Evolutionary conservation across 2,888 invertebrate genomes (phyloP), one percentile per base, ranked within the genome.

Genomic region (Scaptomyza cyrtandrae): DNA sequence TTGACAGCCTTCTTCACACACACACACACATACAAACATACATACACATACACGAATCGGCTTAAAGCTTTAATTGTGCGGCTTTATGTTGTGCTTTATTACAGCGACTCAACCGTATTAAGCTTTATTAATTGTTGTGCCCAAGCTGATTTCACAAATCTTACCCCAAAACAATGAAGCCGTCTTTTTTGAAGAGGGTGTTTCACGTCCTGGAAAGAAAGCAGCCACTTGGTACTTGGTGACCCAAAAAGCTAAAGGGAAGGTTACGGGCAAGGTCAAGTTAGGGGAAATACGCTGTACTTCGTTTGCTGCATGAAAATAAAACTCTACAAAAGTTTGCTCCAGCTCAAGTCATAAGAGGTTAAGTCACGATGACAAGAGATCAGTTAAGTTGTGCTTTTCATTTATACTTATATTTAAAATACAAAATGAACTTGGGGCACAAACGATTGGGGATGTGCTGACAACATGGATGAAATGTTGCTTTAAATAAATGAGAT

Each of bases 71-170:
- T 84, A 88, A 84, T 88, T 84, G 84, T 86, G 70, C 56, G 68
- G 83, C 88, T 84, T 84, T 83, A 75, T 83, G 71, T 62, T 80
- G 66, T 86, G 75, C 70, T 88, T 88, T 84, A 88, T 84, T 80
- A 59, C 71, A 69, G 31, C 41, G 83, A 69, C 88, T 87, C 85
- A 70, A 37, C 44, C 41, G 64, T 54, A 65, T 72, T 82, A 80
- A 82, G 88, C 86, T 79, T 85, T 82, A 82, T 82, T 82, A 87
- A 82, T 82, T 82, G 88, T 76, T 66, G 16, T 41, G 55, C 50
- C 71, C 62, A 35, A 55, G 54, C 56, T 55, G 59, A 48, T 49
- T 66, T 71, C 10, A 49, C n/a, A 59, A 46, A 52, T 50, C 54
- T 19, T 37, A 39, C 19, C 24, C 33, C 58, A 45, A 43, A 43